Evolutionary conservation across 2,888 invertebrate species (phyloP).

Genomic region (Barypeithes pellucidus): DNA sequence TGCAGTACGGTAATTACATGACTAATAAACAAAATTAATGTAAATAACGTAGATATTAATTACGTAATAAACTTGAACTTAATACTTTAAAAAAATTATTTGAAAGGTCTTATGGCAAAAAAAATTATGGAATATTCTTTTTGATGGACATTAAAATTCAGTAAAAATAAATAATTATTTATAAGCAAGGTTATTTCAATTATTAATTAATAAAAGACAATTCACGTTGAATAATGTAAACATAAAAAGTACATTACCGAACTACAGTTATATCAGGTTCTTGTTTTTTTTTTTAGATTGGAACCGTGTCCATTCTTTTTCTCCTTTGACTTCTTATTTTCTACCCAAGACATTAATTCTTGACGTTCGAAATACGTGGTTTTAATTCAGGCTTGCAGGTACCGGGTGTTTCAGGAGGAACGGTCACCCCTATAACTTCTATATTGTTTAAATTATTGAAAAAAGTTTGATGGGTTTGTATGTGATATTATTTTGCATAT

Average conservation of each 20-base stretch:
- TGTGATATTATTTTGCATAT: too few species aligned
- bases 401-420: too few species aligned
- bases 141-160: constrained; percentile 21
- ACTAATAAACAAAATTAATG: background rate
- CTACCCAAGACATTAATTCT: too few species aligned
- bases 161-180: constrained; percentile 14
- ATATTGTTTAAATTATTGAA: too few species aligned
- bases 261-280: too few species aligned
- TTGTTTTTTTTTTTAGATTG: too few species aligned
- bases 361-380: too few species aligned
- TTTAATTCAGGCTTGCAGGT: too few species aligned
- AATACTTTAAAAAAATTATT: constrained; percentile 10
- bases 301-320: too few species aligned
- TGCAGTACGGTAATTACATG: background rate
- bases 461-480: too few species aligned
- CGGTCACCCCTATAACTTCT: too few species aligned
- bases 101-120: background rate
- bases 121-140: constrained; percentile 18
- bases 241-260: background rate
- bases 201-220: constrained; percentile 14
- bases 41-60: background rate
- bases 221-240: background rate
- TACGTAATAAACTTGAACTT: constrained; percentile 5
- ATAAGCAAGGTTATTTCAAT: constrained; percentile 12
- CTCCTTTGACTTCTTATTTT: too few species aligned